Conservation (phyloP, 2,113 vertebrate species). For the Canis aureus region DNA sequence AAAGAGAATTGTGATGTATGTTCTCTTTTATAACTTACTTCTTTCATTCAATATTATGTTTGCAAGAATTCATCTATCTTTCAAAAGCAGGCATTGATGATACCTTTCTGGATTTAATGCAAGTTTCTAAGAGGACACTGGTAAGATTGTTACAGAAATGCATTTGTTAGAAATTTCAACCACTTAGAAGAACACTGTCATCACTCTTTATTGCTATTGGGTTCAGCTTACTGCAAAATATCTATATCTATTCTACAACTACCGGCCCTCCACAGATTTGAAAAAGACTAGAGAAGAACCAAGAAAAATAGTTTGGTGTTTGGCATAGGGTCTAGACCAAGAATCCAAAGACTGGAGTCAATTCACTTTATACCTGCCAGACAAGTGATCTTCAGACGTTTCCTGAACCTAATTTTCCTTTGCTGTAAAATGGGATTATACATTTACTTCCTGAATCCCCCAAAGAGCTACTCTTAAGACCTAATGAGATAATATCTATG, state of each 20-base stretch:
- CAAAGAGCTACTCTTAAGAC: neutral
- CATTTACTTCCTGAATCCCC: neutral
- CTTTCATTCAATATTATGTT: neutral
- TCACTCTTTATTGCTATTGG: neutral
- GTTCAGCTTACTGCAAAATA: neutral
- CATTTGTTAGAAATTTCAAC: neutral
- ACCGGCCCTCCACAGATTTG: neutral
- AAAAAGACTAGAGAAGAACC: neutral
- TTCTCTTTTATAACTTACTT: neutral
- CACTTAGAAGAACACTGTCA: neutral
- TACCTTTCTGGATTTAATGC: neutral
- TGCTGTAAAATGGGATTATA: neutral
- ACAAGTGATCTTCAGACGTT: neutral
- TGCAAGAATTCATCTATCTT: neutral
- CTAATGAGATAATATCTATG: neutral
- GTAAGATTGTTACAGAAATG: conserved; percentile 1
- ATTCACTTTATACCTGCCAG: neutral
- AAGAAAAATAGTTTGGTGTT: neutral
- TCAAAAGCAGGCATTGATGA: neutral
- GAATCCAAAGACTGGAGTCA: neutral
- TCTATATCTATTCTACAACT: neutral
- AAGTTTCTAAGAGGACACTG: neutral
- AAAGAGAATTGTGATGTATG: neutral
- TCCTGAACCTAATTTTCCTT: neutral
- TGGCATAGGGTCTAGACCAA: neutral